A percentile compares a stretch with the other conserved stretches of the same genome.
Evolutionary conservation across 2,888 invertebrate genomes (phyloP).

Genomic region (Stomorhina lunata): DNA sequence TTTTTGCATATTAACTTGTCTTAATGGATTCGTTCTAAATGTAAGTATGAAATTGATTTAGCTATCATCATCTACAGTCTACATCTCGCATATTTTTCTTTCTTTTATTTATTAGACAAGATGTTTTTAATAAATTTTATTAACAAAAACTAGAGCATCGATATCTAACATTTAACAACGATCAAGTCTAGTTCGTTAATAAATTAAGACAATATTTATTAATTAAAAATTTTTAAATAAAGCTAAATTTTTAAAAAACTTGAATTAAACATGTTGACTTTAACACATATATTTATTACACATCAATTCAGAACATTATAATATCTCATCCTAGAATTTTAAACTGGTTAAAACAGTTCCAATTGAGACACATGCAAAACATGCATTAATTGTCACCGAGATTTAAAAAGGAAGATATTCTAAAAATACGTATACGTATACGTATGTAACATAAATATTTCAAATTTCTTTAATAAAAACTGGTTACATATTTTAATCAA

Average conservation of each 20-base stretch:
- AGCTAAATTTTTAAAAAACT: too few relatives aligned
- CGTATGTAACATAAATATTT: too few relatives aligned
- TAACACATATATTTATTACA: neutral
- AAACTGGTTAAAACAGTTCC: neutral
- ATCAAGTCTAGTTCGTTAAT: neutral
- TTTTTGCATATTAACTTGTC: too few relatives aligned
- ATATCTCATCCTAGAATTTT: neutral
- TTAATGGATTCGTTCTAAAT: too few relatives aligned
- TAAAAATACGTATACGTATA: too few relatives aligned
- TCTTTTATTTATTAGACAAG: too few relatives aligned
- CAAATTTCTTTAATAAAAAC: too few relatives aligned
- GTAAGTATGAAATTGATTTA: too few relatives aligned
- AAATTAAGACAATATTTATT: neutral
- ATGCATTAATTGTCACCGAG: neutral
- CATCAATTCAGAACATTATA: neutral
- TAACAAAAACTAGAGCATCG: conserved; percentile 6
- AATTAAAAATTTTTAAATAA: too few relatives aligned
- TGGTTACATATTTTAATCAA: neutral
- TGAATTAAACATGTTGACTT: neutral
- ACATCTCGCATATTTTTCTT: too few relatives aligned
- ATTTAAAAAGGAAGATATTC: neutral
- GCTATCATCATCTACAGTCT: neutral
- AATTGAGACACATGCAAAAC: neutral
- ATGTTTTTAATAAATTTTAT: neutral
- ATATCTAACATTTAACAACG: neutral